Conservation (phyloP, 2,888 invertebrate genomes). For the Rhagonycha fulva region DNA sequence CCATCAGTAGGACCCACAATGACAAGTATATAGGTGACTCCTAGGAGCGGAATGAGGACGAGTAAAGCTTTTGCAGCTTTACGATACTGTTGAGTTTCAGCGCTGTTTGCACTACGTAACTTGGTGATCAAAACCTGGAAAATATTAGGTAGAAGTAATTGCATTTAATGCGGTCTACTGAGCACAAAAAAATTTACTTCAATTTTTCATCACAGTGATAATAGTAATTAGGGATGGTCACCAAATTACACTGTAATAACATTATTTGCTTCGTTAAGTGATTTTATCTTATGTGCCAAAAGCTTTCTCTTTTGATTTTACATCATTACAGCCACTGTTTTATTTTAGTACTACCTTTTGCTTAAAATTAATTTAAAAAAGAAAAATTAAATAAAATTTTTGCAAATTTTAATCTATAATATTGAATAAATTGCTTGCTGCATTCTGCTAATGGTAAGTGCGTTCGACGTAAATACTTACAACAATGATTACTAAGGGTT, state of each 20-base stretch:
- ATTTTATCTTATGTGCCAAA: background rate
- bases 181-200: background rate
- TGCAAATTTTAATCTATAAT: background rate
- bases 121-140: slow-evolving; percentile 87
- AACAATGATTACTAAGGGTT: no score
- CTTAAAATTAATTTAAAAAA: background rate
- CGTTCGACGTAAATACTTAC: no score
- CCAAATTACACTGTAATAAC: background rate
- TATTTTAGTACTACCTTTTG: background rate
- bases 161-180: slow-evolving; percentile 13
- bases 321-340: background rate
- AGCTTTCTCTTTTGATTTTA: background rate
- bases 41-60: slow-evolving; percentile 86
- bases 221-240: no score
- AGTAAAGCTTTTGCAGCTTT: slow-evolving; percentile 88
- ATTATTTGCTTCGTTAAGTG: background rate
- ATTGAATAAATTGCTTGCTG: no score
- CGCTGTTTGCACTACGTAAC: slow-evolving; percentile 82
- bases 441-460: no score
- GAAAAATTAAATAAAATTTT: background rate
- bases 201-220: background rate
- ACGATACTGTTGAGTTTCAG: slow-evolving; percentile 85
- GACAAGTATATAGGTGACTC: slow-evolving; percentile 84
- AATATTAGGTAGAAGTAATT: slow-evolving; percentile 40
- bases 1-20: slow-evolving; percentile 80